Conservation (phyloP, 2,797 vertebrate species). For the Hafferia zeledoni region DNA sequence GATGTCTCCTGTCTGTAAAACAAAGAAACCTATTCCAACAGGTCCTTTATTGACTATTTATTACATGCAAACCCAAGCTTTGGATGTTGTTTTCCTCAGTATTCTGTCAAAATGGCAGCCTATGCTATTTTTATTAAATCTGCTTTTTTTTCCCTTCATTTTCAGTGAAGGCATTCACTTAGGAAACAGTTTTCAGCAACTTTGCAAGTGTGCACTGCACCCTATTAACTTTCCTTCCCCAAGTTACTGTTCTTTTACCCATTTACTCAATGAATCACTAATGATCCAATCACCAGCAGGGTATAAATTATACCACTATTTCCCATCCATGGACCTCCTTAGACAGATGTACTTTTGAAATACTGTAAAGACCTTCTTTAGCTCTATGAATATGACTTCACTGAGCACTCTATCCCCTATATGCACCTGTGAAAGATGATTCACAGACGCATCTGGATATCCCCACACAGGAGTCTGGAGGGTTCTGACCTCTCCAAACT, state of each 20-base stretch:
- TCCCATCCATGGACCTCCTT: not conserved
- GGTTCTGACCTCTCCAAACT: not conserved
- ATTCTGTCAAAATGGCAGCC: not conserved
- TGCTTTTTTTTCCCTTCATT: not conserved
- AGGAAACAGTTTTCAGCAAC: not conserved
- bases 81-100: not conserved
- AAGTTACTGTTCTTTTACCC: not conserved
- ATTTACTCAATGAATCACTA: not conserved
- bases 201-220: not conserved
- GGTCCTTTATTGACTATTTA: not conserved
- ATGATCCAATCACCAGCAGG: not conserved
- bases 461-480: not conserved
- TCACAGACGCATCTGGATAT: conserved; percentile 20
- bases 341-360: not conserved
- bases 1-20: not conserved
- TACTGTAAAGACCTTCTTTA: not conserved
- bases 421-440: not conserved
- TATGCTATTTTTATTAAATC: not conserved
- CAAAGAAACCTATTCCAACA: not conserved
- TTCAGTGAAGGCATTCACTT: not conserved
- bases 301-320: not conserved
- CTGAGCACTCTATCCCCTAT: not conserved
- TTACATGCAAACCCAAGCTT: not conserved
- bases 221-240: not conserved
- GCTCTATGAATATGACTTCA: not conserved